Evolutionary conservation across 2,113 vertebrate species (phyloP).

Genomic region (Perca fluviatilis): DNA sequence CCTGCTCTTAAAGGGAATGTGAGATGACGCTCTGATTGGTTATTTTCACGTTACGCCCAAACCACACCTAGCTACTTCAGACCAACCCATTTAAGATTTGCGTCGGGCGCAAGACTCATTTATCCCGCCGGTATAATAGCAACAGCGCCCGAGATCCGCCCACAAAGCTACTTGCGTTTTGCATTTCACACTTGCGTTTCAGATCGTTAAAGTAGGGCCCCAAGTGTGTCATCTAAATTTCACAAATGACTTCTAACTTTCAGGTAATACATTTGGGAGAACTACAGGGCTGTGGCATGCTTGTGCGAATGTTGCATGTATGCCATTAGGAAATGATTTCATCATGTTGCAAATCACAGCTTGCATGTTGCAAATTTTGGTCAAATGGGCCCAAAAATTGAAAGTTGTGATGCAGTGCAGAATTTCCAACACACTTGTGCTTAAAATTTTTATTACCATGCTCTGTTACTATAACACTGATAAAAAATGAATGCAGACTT

Average conservation of each 20-base stretch:
- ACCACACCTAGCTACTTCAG: too few species aligned
- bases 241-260: not conserved
- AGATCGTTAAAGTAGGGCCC: too few species aligned
- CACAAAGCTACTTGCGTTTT: too few species aligned
- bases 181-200: too few species aligned
- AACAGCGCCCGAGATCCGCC: too few species aligned
- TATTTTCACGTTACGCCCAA: too few species aligned
- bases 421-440: not conserved
- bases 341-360: not conserved
- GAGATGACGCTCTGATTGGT: too few species aligned
- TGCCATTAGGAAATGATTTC: not conserved
- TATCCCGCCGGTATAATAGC: too few species aligned
- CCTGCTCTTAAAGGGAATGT: too few species aligned
- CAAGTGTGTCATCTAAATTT: not conserved
- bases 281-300: not conserved
- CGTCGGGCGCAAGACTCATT: too few species aligned
- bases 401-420: not conserved
- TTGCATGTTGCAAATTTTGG: not conserved
- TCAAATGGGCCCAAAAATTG: not conserved
- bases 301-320: not conserved
- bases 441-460: not conserved
- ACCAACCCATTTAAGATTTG: too few species aligned
- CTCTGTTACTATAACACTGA: not conserved
- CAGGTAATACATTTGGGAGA: not conserved
- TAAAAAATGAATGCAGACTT: not conserved